Percentiles rank a stretch among this genome's conserved stretches.
Evolutionary conservation across 64 coral and sea anemone genomes (phyloP).

Genomic region (Pachyseris speciosa): DNA sequence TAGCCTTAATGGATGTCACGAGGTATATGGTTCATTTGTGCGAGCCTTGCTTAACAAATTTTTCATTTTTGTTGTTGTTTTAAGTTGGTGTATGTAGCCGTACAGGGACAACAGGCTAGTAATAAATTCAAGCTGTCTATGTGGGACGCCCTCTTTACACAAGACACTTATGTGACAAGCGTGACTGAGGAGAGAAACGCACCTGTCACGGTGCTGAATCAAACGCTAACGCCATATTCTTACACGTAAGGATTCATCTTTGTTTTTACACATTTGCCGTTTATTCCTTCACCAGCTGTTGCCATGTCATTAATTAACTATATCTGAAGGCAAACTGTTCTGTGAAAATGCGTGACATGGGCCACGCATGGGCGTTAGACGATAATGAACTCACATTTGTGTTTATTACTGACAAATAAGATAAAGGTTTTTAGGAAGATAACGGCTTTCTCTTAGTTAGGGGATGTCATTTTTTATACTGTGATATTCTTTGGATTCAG

Average conservation of each 20-base stretch:
- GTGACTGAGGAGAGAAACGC: neutral
- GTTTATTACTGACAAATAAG: too few relatives aligned
- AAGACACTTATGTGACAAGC: slow-evolving; percentile 52
- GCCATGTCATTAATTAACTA: too few relatives aligned
- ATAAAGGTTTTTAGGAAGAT: too few relatives aligned
- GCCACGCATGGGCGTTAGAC: too few relatives aligned
- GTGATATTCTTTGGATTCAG: too few relatives aligned
- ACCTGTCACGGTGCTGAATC: slow-evolving; percentile 4
- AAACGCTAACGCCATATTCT: neutral
- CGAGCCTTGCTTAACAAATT: neutral
- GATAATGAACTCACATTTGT: too few relatives aligned
- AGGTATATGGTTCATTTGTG: neutral
- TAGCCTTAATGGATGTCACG: neutral
- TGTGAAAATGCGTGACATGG: too few relatives aligned
- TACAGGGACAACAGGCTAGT: slow-evolving; percentile 73
- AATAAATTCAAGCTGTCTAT: slow-evolving; percentile 94
- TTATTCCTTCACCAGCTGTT: too few relatives aligned
- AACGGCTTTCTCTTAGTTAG: too few relatives aligned
- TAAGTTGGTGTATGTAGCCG: slow-evolving; percentile 93
- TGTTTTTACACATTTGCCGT: too few relatives aligned
- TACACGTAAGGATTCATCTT: neutral
- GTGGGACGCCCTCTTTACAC: slow-evolving; percentile 87
- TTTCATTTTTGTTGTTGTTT: neutral
- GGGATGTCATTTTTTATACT: too few relatives aligned
- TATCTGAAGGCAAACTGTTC: too few relatives aligned